Conservation (phyloP, 2,888 invertebrate species). For the Phaonia tiefii region DNA sequence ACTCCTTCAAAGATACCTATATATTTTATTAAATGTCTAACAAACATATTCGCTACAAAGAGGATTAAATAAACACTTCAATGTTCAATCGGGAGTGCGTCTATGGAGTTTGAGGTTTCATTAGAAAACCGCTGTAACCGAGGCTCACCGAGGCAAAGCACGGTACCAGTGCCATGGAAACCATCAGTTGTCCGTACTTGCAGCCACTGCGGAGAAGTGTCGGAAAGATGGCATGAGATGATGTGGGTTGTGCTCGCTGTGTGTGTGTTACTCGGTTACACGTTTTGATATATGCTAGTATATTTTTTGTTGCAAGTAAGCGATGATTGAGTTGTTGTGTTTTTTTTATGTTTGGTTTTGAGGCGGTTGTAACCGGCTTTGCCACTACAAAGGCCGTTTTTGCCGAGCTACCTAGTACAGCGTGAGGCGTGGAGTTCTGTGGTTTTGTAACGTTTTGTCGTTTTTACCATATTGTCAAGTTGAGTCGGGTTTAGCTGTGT, state of each 20-base stretch:
- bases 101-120: too few species aligned
- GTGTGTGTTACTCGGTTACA: conserved; percentile 10
- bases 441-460: conserved; percentile 61
- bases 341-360: conserved; percentile 3
- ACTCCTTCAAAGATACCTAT: neutral
- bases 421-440: conserved; percentile 50
- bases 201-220: neutral
- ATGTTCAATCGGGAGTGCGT: too few species aligned
- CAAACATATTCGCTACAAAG: neutral
- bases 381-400: conserved; percentile 16
- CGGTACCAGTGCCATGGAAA: too few species aligned
- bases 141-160: conserved; percentile 1
- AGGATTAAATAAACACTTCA: too few species aligned
- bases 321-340: neutral
- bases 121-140: conserved; percentile 3
- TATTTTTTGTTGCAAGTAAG: conserved; percentile 1
- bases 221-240: neutral
- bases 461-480: conserved; percentile 41
- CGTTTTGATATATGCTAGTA: neutral
- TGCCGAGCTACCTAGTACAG: neutral
- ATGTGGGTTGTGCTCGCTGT: neutral
- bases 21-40: conserved; percentile 24
- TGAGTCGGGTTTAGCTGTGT: conserved; percentile 40
- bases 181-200: conserved; percentile 1
- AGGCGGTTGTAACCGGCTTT: conserved; percentile 20